phyloP scores from a whole-genome alignment of 2,797 vertebrate genomes.

The Prunella strophiata region DNA sequence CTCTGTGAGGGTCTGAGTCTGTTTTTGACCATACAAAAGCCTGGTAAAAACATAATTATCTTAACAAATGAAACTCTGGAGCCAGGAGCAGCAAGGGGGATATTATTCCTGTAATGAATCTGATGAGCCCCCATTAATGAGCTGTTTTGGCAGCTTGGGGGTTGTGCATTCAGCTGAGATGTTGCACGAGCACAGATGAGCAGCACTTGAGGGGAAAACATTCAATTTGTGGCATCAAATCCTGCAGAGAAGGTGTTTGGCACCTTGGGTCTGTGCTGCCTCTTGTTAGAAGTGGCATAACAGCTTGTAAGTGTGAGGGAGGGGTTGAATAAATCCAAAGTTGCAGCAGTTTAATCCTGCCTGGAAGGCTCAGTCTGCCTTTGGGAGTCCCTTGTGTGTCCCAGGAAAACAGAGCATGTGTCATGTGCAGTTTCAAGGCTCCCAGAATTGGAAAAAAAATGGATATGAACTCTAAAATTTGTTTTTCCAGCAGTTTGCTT shows the following conservation, averaged over 20 bases:
- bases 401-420: neutral
- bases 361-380: neutral
- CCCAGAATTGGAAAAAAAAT: neutral
- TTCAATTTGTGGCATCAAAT: neutral
- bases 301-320: neutral
- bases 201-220: neutral
- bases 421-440: neutral
- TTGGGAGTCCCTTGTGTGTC: neutral
- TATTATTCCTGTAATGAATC: neutral
- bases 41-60: neutral
- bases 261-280: neutral
- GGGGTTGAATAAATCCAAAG: neutral
- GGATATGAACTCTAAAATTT: neutral
- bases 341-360: neutral
- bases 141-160: neutral
- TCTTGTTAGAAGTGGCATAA: neutral
- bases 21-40: neutral
- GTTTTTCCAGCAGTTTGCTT: neutral
- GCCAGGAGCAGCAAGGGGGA: neutral
- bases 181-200: neutral
- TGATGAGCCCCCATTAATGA: neutral
- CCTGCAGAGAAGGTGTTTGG: neutral
- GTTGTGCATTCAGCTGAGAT: neutral
- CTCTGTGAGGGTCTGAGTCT: neutral
- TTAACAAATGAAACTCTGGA: neutral